phyloP scores from a whole-genome alignment of 2,113 vertebrate genomes.

The Petrocephalus microphthalmus region DNA sequence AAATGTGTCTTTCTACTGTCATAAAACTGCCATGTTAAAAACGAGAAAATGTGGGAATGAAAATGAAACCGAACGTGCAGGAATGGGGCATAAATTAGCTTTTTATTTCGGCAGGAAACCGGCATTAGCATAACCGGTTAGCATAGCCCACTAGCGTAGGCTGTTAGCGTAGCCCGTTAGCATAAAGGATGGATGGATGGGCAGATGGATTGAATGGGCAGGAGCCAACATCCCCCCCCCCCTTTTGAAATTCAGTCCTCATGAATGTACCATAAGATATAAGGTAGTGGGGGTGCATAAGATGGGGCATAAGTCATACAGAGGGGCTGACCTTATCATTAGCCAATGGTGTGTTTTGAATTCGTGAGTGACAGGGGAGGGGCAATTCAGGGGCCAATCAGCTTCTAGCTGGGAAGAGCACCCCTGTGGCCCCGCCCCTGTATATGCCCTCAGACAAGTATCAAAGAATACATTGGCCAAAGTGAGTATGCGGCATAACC shows the following conservation, averaged over 20 bases:
- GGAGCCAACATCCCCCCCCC: neutral
- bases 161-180: neutral
- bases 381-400: neutral
- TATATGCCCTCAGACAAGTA: neutral
- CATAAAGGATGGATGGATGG: neutral
- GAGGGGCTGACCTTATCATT: neutral
- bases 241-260: neutral
- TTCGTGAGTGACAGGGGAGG: neutral
- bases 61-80: neutral
- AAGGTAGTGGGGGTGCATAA: neutral
- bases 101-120: neutral
- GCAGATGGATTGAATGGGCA: neutral
- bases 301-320: neutral
- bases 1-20: neutral
- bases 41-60: neutral
- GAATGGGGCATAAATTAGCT: neutral
- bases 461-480: neutral
- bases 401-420: neutral
- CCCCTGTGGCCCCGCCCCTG: neutral
- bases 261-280: neutral
- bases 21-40: neutral
- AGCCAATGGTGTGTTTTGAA: no score
- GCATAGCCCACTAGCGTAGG: neutral
- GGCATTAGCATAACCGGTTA: neutral
- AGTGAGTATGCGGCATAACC: neutral